A percentile compares a stretch with the other conserved stretches of the same genome.
phyloP scores from a whole-genome alignment of 2,797 vertebrate species.

The Pagetopsis macropterus region DNA sequence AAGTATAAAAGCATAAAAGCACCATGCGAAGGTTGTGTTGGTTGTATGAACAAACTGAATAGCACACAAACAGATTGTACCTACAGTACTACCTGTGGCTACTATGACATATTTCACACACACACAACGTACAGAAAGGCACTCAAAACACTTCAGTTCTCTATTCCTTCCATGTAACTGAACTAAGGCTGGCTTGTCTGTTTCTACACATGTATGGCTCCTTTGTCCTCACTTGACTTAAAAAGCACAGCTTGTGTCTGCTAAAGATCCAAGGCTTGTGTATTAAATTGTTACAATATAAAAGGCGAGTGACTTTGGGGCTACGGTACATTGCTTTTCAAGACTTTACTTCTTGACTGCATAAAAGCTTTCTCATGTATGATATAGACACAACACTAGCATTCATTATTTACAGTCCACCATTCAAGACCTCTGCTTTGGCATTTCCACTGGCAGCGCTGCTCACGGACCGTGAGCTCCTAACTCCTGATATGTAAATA shows the following conservation, averaged over 20 bases:
- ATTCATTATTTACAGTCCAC: constrained; percentile 76
- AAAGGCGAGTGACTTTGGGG: constrained; percentile 47
- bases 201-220: constrained; percentile 28
- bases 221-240: constrained; percentile 40
- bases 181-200: constrained; percentile 38
- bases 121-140: not conserved
- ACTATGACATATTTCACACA: constrained; percentile 1
- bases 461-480: not conserved
- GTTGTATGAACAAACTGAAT: not conserved
- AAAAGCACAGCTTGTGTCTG: constrained; percentile 46
- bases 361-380: constrained; percentile 83
- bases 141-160: constrained; percentile 3
- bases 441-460: constrained; percentile 20
- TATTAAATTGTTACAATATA: constrained; percentile 60
- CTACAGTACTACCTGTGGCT: not conserved
- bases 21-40: not conserved
- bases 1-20: not conserved
- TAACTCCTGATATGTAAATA: constrained; percentile 48
- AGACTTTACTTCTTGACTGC: constrained; percentile 64
- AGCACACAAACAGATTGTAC: not conserved
- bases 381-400: constrained; percentile 66
- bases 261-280: constrained; percentile 54
- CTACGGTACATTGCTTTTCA: constrained; percentile 62
- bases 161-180: constrained; percentile 19
- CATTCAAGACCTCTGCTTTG: constrained; percentile 36